Percentiles rank a stretch among this genome's conserved stretches.
These are phyloP conservation scores for Ceuthmochares aereus DNA, from an alignment of 2,113 vertebrate genomes.

Conservation along the genomic window DNA sequence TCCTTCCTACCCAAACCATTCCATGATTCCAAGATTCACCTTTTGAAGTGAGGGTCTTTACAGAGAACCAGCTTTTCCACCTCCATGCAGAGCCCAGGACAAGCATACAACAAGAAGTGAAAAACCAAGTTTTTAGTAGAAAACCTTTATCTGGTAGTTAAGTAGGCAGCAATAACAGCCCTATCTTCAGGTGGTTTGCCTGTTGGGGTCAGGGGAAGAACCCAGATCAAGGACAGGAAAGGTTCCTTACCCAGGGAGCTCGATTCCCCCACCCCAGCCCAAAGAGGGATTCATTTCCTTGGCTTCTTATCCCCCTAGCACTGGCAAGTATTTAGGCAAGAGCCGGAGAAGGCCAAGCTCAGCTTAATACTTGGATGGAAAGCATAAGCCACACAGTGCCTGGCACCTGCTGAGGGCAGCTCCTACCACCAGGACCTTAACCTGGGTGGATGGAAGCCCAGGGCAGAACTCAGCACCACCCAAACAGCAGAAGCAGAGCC, in stretches of 20 bases:
- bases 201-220: not conserved
- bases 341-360: not conserved
- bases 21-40: no score
- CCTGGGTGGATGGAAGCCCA: no score
- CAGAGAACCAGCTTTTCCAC: no score
- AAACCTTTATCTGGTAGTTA: not conserved
- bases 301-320: not conserved
- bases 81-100: no score
- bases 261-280: not conserved
- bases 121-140: not conserved
- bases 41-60: no score
- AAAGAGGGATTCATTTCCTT: rapidly evolving
- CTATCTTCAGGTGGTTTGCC: not conserved
- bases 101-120: rapidly evolving
- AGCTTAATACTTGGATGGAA: not conserved
- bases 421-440: no score
- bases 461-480: not conserved
- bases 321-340: rapidly evolving
- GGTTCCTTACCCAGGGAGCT: no score
- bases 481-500: not conserved
- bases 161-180: not conserved
- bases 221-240: no score
- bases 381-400: not conserved
- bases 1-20: no score
- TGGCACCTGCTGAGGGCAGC: no score